phyloP scores from a whole-genome alignment of 2,797 vertebrate species.

The Podargus strigoides region DNA sequence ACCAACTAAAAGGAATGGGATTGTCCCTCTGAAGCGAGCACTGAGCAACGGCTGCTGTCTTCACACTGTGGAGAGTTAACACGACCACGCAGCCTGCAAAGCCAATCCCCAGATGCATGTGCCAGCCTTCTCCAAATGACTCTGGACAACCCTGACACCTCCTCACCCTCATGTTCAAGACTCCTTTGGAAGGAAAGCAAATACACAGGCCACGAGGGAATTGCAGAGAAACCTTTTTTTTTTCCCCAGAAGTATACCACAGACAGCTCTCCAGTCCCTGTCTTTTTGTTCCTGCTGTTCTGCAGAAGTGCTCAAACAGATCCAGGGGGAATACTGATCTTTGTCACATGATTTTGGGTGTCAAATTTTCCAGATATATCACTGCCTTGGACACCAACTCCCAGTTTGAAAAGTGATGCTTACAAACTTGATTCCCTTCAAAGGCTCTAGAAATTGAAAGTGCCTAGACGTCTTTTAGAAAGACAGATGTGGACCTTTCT shows the following conservation, averaged over 20 bases:
- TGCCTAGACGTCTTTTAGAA: not conserved
- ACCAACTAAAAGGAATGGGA: not conserved
- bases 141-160: not conserved
- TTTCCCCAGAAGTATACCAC: not conserved
- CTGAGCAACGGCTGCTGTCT: not conserved
- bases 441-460: not conserved
- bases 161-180: not conserved
- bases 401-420: not conserved
- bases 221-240: not conserved
- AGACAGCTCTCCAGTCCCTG: accelerated
- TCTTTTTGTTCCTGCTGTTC: not conserved
- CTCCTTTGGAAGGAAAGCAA: not conserved
- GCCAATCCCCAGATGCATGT: accelerated
- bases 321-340: not conserved
- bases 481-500: not conserved
- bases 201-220: not conserved
- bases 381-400: not conserved
- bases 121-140: not conserved
- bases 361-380: not conserved
- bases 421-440: not conserved
- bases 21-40: not conserved
- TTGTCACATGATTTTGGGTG: not conserved
- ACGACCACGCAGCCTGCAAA: not conserved
- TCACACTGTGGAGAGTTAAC: not conserved
- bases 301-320: not conserved